Percentiles rank a stretch among this genome's conserved stretches.
These are phyloP conservation scores for Macropus fuliginosus DNA, from an alignment of 2,797 vertebrate species.

Conservation along the genomic window DNA sequence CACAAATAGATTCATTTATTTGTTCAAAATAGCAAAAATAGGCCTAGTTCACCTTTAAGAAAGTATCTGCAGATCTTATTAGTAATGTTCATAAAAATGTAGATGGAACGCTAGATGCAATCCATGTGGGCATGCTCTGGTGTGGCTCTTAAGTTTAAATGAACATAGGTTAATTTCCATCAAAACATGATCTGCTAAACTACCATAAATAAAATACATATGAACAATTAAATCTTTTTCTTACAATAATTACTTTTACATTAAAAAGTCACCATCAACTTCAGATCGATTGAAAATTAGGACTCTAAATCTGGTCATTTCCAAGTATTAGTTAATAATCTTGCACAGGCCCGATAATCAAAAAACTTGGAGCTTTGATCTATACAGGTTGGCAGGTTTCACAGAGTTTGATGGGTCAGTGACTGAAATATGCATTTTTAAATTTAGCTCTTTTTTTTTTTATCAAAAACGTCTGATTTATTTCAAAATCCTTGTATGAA, in stretches of 20 bases:
- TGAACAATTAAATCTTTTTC: slow-evolving; percentile 89
- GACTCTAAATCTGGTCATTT: slow-evolving; percentile 89
- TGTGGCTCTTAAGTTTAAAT: slow-evolving; percentile 85
- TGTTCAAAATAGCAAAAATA: slow-evolving; percentile 83
- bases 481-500: slow-evolving; percentile 83
- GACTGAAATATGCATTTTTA: slow-evolving; percentile 81
- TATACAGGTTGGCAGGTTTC: slow-evolving; percentile 84
- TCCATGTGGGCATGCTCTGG: slow-evolving; percentile 80
- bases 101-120: slow-evolving; percentile 71
- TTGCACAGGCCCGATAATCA: slow-evolving; percentile 91
- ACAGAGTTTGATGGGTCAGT: slow-evolving; percentile 82
- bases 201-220: slow-evolving; percentile 95
- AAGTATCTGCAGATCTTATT: slow-evolving; percentile 80
- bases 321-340: slow-evolving; percentile 91
- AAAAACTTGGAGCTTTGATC: slow-evolving; percentile 83
- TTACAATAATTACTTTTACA: slow-evolving; percentile 90
- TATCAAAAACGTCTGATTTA: slow-evolving; percentile 83
- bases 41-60: slow-evolving; percentile 80
- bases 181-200: slow-evolving; percentile 92
- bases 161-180: slow-evolving; percentile 91
- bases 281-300: slow-evolving; percentile 87
- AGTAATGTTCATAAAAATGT: slow-evolving; percentile 72
- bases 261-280: slow-evolving; percentile 85
- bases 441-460: slow-evolving; percentile 82
- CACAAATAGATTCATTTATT: slow-evolving; percentile 79